Evolutionary conservation across 1,140 invertebrate species (phyloP), one percentile per base, ranked within the genome.

Genomic region (Antheraea pernyi): DNA sequence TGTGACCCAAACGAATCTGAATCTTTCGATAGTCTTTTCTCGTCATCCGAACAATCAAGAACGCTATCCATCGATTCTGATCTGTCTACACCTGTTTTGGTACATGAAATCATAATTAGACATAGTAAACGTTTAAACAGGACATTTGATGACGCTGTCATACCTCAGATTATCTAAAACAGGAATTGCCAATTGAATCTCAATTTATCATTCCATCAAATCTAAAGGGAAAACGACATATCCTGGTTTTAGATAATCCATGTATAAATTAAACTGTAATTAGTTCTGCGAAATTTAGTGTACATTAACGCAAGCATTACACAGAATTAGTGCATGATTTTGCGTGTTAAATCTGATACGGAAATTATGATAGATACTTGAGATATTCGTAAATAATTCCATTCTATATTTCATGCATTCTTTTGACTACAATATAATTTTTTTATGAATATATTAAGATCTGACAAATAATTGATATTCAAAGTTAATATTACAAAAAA

Each of bases 71-170:
- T 73, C 70, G 88, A 86, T 74, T 83, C 82, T 71, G 86, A 81
- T 65, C 76, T 85, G 76, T 86, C 80, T 83, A 87, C 69, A 92
- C 90, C 90, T 92, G 89, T 87, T 80, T 84, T 78, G 81, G 80
- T 80, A 88, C 80, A 89, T 81, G 60, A 91, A 88, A 88, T 79
- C 72, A 69, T 71, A 53, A 91, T 91, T 91, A 90, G 86, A 89
- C 71, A 84, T 65, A 39, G 69, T 39, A 65, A 68, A 76, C 74
- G 77, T 74, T 82, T 73, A 68, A 73, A 73, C 75, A 65, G 7
- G 10, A 77, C 72, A 70, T 72, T 69, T 78, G 76, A 76, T 71
- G 69, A 69, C 73, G 69, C 18, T 70, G 48, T 65, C 8, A 19
- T 10, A 19, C 0, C 9, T 30, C 19, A 65, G 63, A 63, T 63